Evolutionary conservation across 1,140 invertebrate species (phyloP).

Genomic region (Formica exsecta): DNA sequence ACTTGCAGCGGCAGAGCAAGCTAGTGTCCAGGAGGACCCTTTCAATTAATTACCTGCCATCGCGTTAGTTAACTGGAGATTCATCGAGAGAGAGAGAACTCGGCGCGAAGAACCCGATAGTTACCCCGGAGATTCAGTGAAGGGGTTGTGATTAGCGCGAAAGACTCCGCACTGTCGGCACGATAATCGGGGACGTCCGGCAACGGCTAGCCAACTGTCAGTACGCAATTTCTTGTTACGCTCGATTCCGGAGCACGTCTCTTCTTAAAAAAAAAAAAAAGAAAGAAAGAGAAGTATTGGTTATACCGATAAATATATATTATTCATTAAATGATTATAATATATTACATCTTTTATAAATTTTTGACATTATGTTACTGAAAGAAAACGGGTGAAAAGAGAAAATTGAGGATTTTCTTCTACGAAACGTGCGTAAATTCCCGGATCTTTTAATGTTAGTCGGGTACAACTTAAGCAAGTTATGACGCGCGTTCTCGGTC

Average conservation of each 20-base stretch:
- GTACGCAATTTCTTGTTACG: slow-evolving; percentile 29
- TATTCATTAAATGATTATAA: neutral
- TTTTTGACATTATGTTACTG: neutral
- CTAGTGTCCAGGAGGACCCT: slow-evolving; percentile 78
- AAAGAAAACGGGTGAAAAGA: neutral
- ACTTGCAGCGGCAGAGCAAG: slow-evolving; percentile 58
- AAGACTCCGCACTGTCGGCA: slow-evolving; percentile 40
- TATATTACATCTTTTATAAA: neutral
- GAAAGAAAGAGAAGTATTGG: neutral
- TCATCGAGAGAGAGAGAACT: slow-evolving; percentile 79
- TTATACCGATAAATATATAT: slow-evolving; percentile 6
- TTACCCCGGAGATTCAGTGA: slow-evolving; percentile 70
- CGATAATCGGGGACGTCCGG: slow-evolving; percentile 30
- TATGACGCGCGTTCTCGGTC: neutral
- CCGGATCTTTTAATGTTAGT: slow-evolving; percentile 18
- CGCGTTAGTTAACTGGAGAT: slow-evolving; percentile 85
- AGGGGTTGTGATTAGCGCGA: slow-evolving; percentile 71
- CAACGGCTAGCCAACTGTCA: neutral
- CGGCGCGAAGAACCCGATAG: slow-evolving; percentile 74
- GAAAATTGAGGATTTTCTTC: neutral
- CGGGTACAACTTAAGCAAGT: neutral
- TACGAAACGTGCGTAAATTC: neutral
- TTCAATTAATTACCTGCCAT: slow-evolving; percentile 85
- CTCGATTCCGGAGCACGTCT: neutral
- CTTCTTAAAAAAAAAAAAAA: slow-evolving; percentile 10